These are phyloP conservation scores for Aphelocoma coerulescens DNA, from an alignment of 2,113 vertebrate species.

Conservation along the genomic window DNA sequence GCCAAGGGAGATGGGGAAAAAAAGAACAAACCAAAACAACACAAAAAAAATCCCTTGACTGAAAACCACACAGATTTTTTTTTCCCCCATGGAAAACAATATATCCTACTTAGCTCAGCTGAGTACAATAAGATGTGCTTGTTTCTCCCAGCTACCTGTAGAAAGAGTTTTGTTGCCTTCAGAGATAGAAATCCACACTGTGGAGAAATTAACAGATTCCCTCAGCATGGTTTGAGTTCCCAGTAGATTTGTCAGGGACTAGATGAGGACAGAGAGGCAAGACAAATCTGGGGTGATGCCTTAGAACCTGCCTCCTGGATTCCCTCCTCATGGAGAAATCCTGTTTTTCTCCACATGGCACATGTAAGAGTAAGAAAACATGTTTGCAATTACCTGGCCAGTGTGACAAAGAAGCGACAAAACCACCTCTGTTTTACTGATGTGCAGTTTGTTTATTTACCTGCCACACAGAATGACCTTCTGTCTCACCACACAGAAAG, in stretches of 20 bases:
- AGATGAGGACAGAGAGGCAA: neutral
- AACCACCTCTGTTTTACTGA: neutral
- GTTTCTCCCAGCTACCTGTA: neutral
- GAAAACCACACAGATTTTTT: fast-evolving
- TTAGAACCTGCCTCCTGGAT: neutral
- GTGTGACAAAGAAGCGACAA: neutral
- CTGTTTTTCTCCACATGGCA: neutral
- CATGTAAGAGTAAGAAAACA: neutral
- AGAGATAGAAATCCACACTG: neutral
- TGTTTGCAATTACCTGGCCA: neutral
- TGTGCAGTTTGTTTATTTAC: neutral
- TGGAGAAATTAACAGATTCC: neutral
- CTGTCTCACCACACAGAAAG: neutral
- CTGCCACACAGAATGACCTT: neutral
- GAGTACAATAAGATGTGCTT: neutral
- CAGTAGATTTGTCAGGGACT: neutral
- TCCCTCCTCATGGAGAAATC: neutral
- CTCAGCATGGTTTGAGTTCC: neutral
- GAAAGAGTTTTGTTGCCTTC: neutral
- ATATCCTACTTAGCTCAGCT: neutral
- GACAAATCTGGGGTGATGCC: neutral
- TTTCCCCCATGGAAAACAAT: neutral
- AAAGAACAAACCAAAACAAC: neutral
- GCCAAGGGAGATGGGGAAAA: neutral
- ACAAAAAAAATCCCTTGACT: fast-evolving